Evolutionary conservation across 2,113 vertebrate species (phyloP).

Genomic region (Noturus placidus): DNA sequence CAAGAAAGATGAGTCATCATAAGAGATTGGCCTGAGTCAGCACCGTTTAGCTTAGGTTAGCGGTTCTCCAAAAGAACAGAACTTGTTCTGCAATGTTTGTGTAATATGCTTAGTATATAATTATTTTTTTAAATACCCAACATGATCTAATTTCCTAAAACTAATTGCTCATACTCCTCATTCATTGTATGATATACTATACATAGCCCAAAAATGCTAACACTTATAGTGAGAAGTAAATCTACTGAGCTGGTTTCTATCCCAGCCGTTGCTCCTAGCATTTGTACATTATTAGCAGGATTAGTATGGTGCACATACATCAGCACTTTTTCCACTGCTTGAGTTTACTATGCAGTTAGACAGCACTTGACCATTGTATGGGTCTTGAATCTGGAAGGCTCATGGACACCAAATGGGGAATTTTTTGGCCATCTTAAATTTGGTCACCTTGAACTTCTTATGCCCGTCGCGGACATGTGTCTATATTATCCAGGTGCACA

Average conservation of each 20-base stretch:
- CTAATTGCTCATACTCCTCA: background rate
- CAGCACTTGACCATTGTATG: background rate
- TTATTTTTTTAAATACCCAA: too few relatives aligned
- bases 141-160: too few relatives aligned
- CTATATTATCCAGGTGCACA: conserved; percentile 69
- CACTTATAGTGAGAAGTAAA: background rate
- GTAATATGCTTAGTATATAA: background rate
- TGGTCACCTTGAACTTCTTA: background rate
- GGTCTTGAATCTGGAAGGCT: background rate
- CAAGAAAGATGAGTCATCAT: background rate
- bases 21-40: background rate
- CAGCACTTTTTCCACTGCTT: background rate
- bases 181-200: background rate
- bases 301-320: background rate
- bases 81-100: background rate
- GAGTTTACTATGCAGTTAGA: background rate
- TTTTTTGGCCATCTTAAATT: background rate
- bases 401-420: too few relatives aligned
- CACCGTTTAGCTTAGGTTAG: background rate
- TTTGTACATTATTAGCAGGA: background rate
- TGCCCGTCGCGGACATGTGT: background rate
- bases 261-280: background rate
- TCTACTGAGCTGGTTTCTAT: background rate
- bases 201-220: background rate
- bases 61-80: background rate